phyloP scores from a whole-genome alignment of 2,113 vertebrate genomes.

The Lichenostomus cassidix region DNA sequence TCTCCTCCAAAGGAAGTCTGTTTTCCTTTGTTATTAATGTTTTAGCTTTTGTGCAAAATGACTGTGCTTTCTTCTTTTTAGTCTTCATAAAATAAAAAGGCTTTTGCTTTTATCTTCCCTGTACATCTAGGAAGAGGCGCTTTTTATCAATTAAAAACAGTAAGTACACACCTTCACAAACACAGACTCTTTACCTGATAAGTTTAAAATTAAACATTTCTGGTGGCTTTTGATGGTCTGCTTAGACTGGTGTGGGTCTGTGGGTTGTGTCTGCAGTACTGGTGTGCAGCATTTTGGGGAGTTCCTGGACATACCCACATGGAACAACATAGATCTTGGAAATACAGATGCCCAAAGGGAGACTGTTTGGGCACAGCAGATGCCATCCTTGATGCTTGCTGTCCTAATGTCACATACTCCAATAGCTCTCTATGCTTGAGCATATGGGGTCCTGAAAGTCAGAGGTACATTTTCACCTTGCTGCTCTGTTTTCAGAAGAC shows the following conservation, averaged over 20 bases:
- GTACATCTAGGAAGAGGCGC: not conserved
- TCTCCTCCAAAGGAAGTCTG: not conserved
- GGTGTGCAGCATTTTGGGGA: accelerated
- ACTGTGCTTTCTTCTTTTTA: not conserved
- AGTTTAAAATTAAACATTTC: not conserved
- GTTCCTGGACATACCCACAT: not conserved
- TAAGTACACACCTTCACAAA: not conserved
- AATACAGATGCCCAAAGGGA: not conserved
- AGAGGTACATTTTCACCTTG: not conserved
- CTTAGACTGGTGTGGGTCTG: not conserved
- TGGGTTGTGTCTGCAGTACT: not conserved
- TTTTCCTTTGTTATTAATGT: not conserved
- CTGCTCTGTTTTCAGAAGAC: not conserved
- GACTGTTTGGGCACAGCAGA: not conserved
- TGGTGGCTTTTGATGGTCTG: not conserved
- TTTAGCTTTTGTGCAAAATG: not conserved
- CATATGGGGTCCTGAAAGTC: not conserved
- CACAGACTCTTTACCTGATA: not conserved
- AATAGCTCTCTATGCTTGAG: not conserved
- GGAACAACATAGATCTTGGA: not conserved
- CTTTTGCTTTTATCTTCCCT: not conserved
- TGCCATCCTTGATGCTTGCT: not conserved
- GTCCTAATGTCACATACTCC: not conserved
- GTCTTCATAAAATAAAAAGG: not conserved
- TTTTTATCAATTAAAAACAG: not conserved